Base-by-base conservation (phyloP, 1,140 invertebrate genomes). In the Brachionus asplanchnoidis region DNA sequence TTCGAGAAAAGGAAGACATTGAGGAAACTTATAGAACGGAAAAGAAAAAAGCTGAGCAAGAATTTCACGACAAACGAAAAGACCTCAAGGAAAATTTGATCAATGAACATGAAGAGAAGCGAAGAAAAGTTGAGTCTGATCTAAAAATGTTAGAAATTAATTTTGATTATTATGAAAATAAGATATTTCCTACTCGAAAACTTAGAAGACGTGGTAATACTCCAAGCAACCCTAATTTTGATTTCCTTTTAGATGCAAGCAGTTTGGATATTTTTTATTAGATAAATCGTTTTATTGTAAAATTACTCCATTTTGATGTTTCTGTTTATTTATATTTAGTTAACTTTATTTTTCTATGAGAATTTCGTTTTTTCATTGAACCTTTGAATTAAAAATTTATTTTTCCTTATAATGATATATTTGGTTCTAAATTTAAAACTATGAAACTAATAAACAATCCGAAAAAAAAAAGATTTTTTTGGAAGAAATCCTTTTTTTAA, bases 21-120 rank as follows among this genome's bases (percentile, higher is more conserved):
- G 79, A 82, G n/a, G 79, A 82, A 40, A 68, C 53, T 20, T 68
- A 12, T 26, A 60, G 44, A 40, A 42, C 40, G 65, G 79, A 82
- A 46, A 20, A 46, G 14, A 44, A 82, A 60, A 82, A 82, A 82
- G 53, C 65, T 32, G 7, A 42, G 12, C 53, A 68, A 60, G 79
- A 82, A 56, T 82, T 65, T 82, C 17, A 82, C n/a, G 79, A 82
- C 12, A 82, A 82, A 23, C 23, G 40, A 32, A 82, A 60, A 46
- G 79, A 82, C 36, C 20, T 68, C 3, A 82, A 82, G n/a, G 79
- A 82, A 36, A 82, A 17, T 60, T 20, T 68, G 9, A 60, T 44
- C 26, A 82, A 60, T 82, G 79, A 82, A 36, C 17, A 82, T 46
- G 79, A 82, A 17, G 79, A 82, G 40, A 82, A 7, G 17, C 40